A percentile compares a stretch with the other conserved stretches of the same genome.
Conservation (phyloP, 2,888 invertebrate species). For the Osmoderma eremita region DNA sequence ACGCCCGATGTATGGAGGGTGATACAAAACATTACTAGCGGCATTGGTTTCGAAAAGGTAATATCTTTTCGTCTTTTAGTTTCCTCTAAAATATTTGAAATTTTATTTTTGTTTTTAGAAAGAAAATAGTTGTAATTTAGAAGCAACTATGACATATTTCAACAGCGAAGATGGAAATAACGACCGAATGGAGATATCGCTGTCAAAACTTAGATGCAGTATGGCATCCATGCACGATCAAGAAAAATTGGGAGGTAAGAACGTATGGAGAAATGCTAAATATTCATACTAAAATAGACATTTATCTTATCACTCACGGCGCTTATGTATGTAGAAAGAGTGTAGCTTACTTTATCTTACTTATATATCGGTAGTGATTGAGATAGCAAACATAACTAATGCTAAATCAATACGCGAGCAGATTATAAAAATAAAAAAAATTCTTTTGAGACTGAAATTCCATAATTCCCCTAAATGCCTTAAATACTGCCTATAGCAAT, state of each 20-base stretch:
- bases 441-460: no score
- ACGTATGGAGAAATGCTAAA: neutral
- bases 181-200: conserved; percentile 71
- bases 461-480: no score
- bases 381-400: no score
- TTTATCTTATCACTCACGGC: neutral
- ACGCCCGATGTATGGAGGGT: conserved; percentile 79
- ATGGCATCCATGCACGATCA: conserved; percentile 79
- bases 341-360: no score
- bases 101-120: conserved; percentile 64
- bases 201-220: conserved; percentile 73
- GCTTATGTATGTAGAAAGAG: no score
- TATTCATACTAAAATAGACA: neutral
- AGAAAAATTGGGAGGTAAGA: conserved; percentile 72
- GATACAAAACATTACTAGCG: conserved; percentile 73
- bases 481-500: no score
- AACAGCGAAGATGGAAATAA: conserved; percentile 74
- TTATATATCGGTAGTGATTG: no score
- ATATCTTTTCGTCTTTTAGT: conserved; percentile 51
- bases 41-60: conserved; percentile 66
- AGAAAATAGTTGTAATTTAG: conserved; percentile 75
- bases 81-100: conserved; percentile 17
- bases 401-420: no score
- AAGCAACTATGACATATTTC: conserved; percentile 72
- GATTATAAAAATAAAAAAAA: no score